These are phyloP conservation scores for Callyntrura sp. DNA, from an alignment of 2,888 invertebrate species.

Conservation along the genomic window DNA sequence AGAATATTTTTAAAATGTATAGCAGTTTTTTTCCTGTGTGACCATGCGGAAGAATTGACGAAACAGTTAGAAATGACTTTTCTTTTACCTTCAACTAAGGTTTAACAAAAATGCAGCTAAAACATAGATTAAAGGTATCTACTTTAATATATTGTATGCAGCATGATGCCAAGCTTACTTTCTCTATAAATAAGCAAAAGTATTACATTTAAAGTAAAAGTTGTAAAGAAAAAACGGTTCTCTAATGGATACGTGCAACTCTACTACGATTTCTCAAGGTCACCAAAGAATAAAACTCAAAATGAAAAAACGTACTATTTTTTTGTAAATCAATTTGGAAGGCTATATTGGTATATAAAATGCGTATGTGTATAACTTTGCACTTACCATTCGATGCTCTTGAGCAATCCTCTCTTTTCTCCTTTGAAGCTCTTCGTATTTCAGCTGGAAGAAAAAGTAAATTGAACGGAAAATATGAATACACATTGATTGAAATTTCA, in stretches of 20 bases:
- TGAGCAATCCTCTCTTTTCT: conserved; percentile 82
- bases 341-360: background rate
- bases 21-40: no score
- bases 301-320: background rate
- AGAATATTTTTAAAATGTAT: no score
- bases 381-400: conserved; percentile 83
- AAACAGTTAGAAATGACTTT: background rate
- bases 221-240: background rate
- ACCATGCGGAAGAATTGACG: background rate
- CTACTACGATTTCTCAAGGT: background rate
- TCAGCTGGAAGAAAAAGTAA: conserved; percentile 79
- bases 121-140: background rate
- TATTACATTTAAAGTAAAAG: background rate
- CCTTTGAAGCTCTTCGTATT: conserved; percentile 82
- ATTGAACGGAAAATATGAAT: conserved; percentile 46
- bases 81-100: background rate
- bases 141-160: background rate
- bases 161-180: background rate
- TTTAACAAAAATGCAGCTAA: background rate
- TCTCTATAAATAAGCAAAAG: background rate
- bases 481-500: conserved; percentile 35
- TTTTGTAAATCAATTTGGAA: conserved; percentile 13
- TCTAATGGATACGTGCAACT: background rate
- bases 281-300: background rate
- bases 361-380: background rate